Evolutionary conservation across 2,797 vertebrate species (phyloP).

Genomic region (Tapera naevia): DNA sequence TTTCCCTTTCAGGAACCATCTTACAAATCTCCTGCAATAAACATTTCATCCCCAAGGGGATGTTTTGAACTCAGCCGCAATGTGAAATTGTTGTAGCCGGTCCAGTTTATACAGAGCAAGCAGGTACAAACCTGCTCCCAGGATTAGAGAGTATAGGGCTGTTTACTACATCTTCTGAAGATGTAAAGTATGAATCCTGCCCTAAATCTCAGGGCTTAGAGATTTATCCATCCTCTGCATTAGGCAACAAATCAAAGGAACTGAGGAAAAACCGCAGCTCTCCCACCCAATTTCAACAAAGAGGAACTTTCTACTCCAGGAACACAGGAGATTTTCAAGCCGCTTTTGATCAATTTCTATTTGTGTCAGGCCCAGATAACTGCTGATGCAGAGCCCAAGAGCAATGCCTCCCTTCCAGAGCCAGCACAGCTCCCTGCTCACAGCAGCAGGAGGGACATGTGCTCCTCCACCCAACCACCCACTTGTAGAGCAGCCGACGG

Average conservation of each 20-base stretch:
- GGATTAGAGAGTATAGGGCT: conserved; percentile 72
- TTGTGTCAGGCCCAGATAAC: conserved; percentile 37
- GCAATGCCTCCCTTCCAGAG: neutral
- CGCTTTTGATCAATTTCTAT: conserved; percentile 54
- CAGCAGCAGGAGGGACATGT: neutral
- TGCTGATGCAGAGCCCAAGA: neutral
- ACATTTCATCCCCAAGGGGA: conserved; percentile 64
- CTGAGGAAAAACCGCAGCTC: conserved; percentile 70
- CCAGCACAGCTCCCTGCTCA: neutral
- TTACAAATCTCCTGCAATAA: conserved; percentile 55
- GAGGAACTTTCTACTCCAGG: conserved; percentile 23
- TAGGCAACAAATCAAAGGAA: conserved; percentile 79
- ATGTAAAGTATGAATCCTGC: conserved; percentile 70
- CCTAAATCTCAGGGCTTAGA: conserved; percentile 76
- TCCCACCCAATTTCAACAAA: conserved; percentile 69
- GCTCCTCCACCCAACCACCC: rapidly evolving
- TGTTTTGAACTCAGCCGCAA: conserved; percentile 63
- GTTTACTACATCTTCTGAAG: conserved; percentile 75
- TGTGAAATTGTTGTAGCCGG: conserved; percentile 59
- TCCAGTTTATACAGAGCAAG: conserved; percentile 59
- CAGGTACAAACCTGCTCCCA: conserved; percentile 76
- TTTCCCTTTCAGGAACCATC: conserved; percentile 41
- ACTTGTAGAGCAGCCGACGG: rapidly evolving
- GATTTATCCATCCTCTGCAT: conserved; percentile 76
- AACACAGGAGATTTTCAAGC: conserved; percentile 34